Percentiles rank a stretch among this genome's conserved stretches.
Conservation (phyloP, 2,113 vertebrate genomes). For the Aptenodytes patagonicus region DNA sequence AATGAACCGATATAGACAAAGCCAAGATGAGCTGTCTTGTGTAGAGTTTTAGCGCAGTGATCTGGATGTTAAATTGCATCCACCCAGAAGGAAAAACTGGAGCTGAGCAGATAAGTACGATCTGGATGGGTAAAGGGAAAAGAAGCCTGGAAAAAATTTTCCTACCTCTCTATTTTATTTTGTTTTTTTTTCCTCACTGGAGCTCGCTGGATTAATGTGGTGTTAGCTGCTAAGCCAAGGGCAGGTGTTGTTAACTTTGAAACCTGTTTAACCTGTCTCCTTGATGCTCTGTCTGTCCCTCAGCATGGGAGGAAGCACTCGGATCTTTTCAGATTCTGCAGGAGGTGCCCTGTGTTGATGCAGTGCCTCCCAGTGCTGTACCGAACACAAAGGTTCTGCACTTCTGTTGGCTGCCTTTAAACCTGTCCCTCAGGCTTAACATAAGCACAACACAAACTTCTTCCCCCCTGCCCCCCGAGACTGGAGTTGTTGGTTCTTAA, state of each 20-base stretch:
- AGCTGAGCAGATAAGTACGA: background rate
- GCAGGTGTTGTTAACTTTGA: background rate
- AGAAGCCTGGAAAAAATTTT: background rate
- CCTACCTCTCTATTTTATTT: background rate
- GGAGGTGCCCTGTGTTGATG: background rate
- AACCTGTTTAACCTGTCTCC: slow-evolving; percentile 35
- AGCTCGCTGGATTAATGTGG: background rate
- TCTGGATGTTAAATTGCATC: background rate
- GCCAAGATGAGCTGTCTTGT: background rate
- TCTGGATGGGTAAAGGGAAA: background rate
- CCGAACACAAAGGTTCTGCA: background rate
- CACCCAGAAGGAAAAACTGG: background rate
- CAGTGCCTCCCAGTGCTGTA: background rate
- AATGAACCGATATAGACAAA: background rate
- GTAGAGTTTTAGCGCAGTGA: background rate
- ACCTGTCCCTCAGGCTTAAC: background rate
- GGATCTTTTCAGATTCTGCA: background rate
- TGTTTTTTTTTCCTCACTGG: background rate
- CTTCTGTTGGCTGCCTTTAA: background rate
- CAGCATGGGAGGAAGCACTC: background rate
- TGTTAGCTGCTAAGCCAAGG: background rate
- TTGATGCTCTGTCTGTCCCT: background rate
- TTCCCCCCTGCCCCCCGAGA: background rate
- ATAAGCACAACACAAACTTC: background rate
- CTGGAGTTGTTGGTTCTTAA: background rate